Conservation (phyloP, 2,113 vertebrate species). For the Engystomops pustulosus region DNA sequence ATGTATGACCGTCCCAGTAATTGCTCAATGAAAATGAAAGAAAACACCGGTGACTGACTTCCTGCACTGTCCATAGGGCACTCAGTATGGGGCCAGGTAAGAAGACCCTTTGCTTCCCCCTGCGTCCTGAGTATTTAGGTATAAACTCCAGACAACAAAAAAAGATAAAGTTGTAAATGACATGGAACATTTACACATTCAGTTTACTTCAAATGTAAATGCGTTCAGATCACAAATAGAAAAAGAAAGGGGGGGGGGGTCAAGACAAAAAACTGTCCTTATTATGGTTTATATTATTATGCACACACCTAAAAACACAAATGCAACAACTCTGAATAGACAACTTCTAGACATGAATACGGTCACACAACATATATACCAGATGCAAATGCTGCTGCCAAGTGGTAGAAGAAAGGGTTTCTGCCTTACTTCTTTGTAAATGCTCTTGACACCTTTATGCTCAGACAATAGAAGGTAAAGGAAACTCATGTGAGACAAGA, state of each 20-base stretch:
- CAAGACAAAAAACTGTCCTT: neutral
- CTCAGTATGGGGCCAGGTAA: no score
- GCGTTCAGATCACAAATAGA: neutral
- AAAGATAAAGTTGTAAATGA: neutral
- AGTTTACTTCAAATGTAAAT: neutral
- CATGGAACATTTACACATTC: neutral
- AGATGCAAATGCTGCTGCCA: neutral
- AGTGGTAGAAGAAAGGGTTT: neutral
- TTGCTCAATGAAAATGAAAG: no score
- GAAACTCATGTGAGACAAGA: no score
- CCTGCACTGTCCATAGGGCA: no score
- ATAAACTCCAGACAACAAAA: neutral
- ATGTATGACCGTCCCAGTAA: no score
- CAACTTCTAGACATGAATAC: neutral
- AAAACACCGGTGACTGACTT: no score
- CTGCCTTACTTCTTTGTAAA: neutral
- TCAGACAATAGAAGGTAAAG: no score
- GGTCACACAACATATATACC: neutral
- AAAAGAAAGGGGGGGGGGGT: neutral
- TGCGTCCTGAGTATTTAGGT: neutral
- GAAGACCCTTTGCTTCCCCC: no score
- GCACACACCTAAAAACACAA: no score
- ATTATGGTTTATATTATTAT: neutral
- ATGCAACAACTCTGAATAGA: neutral
- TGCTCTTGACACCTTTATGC: neutral